phyloP scores from a whole-genome alignment of 2,113 vertebrate species.

The Cathartes aura region DNA sequence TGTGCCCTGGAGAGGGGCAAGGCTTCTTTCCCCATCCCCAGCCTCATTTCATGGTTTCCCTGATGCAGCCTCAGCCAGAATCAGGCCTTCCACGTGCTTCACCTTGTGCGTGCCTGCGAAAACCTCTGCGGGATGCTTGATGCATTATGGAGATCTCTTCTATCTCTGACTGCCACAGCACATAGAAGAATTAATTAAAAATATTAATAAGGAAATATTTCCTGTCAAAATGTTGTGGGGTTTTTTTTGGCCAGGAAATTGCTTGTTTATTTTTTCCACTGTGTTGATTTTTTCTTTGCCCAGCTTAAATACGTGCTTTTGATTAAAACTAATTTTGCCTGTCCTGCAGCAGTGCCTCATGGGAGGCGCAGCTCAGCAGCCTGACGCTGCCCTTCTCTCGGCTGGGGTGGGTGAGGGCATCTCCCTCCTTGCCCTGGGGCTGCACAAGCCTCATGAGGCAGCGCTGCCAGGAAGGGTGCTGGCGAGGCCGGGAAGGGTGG shows the following conservation, averaged over 20 bases:
- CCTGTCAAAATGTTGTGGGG: not conserved
- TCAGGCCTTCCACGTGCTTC: not conserved
- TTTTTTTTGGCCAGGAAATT: not conserved
- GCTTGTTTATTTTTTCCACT: not conserved
- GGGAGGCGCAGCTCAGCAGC: not conserved
- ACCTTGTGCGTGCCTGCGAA: not conserved
- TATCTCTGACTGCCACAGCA: not conserved
- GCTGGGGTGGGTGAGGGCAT: not conserved
- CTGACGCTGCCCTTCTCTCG: rapidly evolving
- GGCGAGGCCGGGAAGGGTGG: rapidly evolving
- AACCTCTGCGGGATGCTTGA: not conserved
- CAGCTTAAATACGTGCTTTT: not conserved
- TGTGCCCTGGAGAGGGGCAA: not conserved
- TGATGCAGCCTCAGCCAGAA: not conserved
- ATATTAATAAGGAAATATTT: not conserved
- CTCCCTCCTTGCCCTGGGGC: not conserved
- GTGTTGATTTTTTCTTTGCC: not conserved
- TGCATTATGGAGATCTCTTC: not conserved
- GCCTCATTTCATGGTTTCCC: not conserved
- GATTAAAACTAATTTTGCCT: not conserved
- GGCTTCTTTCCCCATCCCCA: not conserved
- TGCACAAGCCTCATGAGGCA: not conserved
- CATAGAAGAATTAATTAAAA: not conserved
- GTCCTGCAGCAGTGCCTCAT: not conserved
- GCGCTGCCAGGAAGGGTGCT: not conserved